Conservation (phyloP, 2,113 vertebrate species). For the Hypocryptadius cinnamomeus region DNA sequence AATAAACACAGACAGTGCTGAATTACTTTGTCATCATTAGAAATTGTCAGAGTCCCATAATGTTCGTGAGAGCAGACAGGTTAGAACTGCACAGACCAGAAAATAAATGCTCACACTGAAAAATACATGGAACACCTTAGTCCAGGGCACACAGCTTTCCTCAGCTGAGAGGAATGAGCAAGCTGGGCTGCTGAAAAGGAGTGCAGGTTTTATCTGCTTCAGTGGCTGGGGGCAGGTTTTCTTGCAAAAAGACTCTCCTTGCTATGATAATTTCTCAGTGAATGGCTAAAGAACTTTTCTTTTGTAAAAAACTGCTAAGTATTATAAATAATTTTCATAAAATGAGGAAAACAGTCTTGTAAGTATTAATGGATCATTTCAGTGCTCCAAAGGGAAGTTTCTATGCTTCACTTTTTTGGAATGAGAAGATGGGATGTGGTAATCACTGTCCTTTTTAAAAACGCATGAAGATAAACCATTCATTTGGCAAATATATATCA, state of each 20-base stretch:
- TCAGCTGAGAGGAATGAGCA: neutral
- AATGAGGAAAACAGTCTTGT: neutral
- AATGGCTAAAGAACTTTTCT: neutral
- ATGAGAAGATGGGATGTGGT: neutral
- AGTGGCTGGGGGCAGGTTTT: neutral
- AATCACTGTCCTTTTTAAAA: neutral
- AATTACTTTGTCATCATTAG: constrained; percentile 54
- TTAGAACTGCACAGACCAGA: constrained; percentile 21
- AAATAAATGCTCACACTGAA: constrained; percentile 17
- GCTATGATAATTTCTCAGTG: neutral
- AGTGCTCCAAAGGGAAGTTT: neutral
- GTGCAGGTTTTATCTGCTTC: neutral
- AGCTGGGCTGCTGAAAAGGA: neutral
- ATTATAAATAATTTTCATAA: neutral
- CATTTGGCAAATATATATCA: neutral
- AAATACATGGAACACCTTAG: constrained; percentile 4
- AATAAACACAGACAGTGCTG: constrained; percentile 44
- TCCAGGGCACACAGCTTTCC: neutral
- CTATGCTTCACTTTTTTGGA: neutral
- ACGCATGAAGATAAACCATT: neutral
- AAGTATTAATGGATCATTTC: neutral
- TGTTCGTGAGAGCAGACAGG: neutral
- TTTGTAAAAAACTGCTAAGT: neutral
- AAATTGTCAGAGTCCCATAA: neutral
- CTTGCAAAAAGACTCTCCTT: neutral